Base-by-base conservation (phyloP, 1,140 invertebrate species). In the Nephila pilipes region DNA sequence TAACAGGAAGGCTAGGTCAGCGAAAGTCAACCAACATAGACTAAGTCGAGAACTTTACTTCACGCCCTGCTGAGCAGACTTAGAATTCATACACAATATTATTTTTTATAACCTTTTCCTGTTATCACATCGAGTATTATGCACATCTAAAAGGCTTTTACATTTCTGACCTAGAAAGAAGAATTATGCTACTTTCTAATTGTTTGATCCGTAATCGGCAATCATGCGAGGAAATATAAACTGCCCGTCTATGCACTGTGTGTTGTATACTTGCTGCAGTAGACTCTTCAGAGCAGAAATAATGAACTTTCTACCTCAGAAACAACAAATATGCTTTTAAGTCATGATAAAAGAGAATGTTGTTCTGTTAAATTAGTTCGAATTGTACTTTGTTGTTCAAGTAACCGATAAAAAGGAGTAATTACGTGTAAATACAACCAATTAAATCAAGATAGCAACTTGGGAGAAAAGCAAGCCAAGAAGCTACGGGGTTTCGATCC, bases 101-200 rank as follows among this genome's bases (percentile, higher is more conserved):
- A 32, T 75, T 65, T 65, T 65, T 65, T 65, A 65, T 65, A 65
- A 65, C n/a, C 63, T 65, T 75, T 75, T 75, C 12, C 69, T 75
- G 69, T 75, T 75, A 75, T 75, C 3, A 18, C 69, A 32, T 36
- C 29, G 29, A 36, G 25, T 36, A 29, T 75, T 75, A 75, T 75
- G 69, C 14, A 18, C 29, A 29, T 36, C 29, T 32, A 60, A 60
- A 22, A 60, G 69, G 69, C 29, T 75, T 75, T 75, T 36, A 75
- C 18, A 36, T 75, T 75, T 75, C 32, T 75, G 32, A 75, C 69
- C 69, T 29, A 75, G 69, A 75, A 75, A 75, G n/a, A 6, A 18
- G 69, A 75, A 75, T 75, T 75, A 75, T 32, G 69, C 69, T 18
- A 75, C 69, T 75, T 75, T 75, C 32, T 75, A 75, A 75, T 75